A percentile compares a stretch with the other conserved stretches of the same genome.
These are phyloP conservation scores for Nycteola revayana DNA, from an alignment of 2,888 invertebrate species.

Conservation along the genomic window DNA sequence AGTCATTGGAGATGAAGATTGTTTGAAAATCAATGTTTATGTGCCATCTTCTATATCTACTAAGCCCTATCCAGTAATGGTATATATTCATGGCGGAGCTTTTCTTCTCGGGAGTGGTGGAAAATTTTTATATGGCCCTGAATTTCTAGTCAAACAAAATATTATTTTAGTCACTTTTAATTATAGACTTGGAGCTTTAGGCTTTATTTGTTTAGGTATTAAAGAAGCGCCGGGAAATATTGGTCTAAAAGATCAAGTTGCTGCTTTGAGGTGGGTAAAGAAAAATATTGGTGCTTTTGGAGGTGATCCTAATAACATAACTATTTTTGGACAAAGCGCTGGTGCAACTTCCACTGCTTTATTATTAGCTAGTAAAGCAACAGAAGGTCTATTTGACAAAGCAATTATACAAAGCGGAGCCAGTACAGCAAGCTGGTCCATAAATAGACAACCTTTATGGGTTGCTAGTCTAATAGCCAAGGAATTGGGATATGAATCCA, in stretches of 20 bases:
- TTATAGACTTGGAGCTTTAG: conserved; percentile 65
- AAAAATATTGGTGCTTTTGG: conserved; percentile 69
- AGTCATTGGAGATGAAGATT: conserved; percentile 53
- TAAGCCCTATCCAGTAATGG: conserved; percentile 57
- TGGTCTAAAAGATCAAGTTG: conserved; percentile 69
- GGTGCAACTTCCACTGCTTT: conserved; percentile 60
- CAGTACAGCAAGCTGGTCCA: conserved; percentile 59
- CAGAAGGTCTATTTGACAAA: conserved; percentile 59
- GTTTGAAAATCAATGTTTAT: conserved; percentile 59
- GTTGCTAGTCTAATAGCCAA: conserved; percentile 59
- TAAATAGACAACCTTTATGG: conserved; percentile 61
- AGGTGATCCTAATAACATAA: conserved; percentile 68
- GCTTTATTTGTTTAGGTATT: conserved; percentile 65
- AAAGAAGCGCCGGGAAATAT: conserved; percentile 73
- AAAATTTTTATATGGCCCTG: conserved; percentile 51
- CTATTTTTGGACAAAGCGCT: conserved; percentile 72
- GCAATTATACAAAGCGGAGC: conserved; percentile 70
- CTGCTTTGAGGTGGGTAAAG: conserved; percentile 70
- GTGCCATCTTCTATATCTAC: conserved; percentile 41
- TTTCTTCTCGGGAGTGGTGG: conserved; percentile 60
- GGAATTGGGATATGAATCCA: conserved; percentile 51
- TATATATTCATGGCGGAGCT: conserved; percentile 65
- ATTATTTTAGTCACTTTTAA: conserved; percentile 63
- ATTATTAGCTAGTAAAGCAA: conserved; percentile 51
- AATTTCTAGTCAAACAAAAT: conserved; percentile 52